Percentiles rank a stretch among this genome's conserved stretches.
Conservation (phyloP, 2,113 vertebrate species). For the Pampusana beccarii region DNA sequence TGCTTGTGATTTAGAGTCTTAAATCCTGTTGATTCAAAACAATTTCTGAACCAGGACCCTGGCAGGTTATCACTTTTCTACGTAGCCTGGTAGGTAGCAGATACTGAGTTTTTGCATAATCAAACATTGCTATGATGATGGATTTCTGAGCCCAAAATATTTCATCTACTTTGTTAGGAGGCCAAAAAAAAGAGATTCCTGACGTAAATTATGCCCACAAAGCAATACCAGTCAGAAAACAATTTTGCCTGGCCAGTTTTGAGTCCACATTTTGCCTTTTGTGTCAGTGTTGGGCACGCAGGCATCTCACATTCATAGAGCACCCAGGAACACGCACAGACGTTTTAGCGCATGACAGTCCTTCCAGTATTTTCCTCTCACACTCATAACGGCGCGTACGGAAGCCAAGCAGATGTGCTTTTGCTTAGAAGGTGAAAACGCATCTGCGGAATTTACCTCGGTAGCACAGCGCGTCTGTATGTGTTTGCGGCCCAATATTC, state of each 20-base stretch:
- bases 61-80: not conserved
- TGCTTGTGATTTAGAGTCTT: conserved; percentile 7
- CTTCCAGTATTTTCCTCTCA: conserved; percentile 33
- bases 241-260: not conserved
- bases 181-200: not conserved
- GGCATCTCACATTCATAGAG: not conserved
- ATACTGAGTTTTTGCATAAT: conserved; percentile 22
- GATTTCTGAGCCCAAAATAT: conserved; percentile 19
- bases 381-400: not conserved
- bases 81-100: conserved; percentile 39
- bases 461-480: not conserved
- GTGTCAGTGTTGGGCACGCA: not conserved
- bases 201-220: not conserved
- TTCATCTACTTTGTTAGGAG: conserved; percentile 33
- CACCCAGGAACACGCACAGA: conserved; percentile 25
- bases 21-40: not conserved
- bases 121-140: conserved; percentile 5
- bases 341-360: not conserved
- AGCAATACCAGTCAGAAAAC: not conserved
- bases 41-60: conserved; percentile 27
- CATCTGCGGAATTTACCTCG: conserved; percentile 65
- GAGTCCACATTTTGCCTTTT: not conserved
- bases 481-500: conserved; percentile 41
- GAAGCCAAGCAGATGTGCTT: conserved; percentile 69
- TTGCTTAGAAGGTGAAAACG: conserved; percentile 68